Evolutionary conservation across 2,113 vertebrate genomes (phyloP).

Genomic region (Rhynchopsitta pachyrhyncha): DNA sequence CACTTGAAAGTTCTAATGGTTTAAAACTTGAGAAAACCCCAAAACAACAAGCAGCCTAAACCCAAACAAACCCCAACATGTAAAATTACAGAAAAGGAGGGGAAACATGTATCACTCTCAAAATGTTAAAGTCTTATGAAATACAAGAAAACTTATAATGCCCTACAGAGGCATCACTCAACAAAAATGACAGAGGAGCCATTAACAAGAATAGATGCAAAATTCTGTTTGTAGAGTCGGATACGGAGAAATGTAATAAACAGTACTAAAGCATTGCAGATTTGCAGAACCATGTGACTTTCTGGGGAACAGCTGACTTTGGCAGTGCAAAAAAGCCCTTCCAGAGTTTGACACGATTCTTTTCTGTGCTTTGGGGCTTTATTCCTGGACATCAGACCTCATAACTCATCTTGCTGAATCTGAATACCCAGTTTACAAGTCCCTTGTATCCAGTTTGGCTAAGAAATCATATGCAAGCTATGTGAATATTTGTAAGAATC

Average conservation of each 20-base stretch:
- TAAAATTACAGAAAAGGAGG: not conserved
- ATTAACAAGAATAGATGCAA: not conserved
- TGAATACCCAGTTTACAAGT: not conserved
- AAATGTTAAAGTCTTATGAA: not conserved
- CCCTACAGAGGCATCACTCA: not conserved
- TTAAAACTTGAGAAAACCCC: not conserved
- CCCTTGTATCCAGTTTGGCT: not conserved
- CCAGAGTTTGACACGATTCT: not conserved
- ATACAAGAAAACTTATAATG: not conserved
- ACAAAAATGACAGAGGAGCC: not conserved
- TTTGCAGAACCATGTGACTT: not conserved
- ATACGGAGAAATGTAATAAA: not conserved
- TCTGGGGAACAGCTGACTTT: not conserved
- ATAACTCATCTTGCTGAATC: not conserved
- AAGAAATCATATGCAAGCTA: not conserved
- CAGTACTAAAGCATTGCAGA: not conserved
- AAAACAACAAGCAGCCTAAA: not conserved
- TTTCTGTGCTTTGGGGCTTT: not conserved
- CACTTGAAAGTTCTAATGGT: not conserved
- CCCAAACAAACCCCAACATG: not conserved
- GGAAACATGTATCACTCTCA: not conserved
- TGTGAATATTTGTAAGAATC: conserved; percentile 11
- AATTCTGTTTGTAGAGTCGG: not conserved
- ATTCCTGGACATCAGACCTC: not conserved
- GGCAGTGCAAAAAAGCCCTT: not conserved